phyloP scores from a whole-genome alignment of 2,797 vertebrate genomes.

The Lycodopsis pacificus region DNA sequence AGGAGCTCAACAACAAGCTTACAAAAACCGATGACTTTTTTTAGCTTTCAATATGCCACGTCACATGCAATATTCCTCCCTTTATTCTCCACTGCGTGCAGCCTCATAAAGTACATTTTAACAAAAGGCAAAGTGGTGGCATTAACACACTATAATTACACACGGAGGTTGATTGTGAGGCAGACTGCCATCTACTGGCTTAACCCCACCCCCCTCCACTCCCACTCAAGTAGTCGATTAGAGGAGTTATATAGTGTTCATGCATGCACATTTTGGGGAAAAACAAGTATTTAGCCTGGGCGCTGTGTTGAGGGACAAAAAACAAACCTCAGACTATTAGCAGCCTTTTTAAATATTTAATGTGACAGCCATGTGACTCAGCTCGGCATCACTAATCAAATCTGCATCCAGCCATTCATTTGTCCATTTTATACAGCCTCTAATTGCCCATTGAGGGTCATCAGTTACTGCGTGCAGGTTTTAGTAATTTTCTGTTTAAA shows the following conservation, averaged over 20 bases:
- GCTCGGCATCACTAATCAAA: not conserved
- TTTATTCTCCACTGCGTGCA: slow-evolving; percentile 19
- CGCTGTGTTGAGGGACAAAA: not conserved
- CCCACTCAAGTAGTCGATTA: slow-evolving; percentile 44
- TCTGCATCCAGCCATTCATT: not conserved
- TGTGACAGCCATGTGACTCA: not conserved
- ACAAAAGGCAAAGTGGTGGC: slow-evolving; percentile 41
- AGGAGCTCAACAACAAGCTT: slow-evolving; percentile 11
- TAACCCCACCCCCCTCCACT: slow-evolving; percentile 16
- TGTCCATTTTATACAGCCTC: not conserved
- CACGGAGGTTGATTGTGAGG: slow-evolving; percentile 58
- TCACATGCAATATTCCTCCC: slow-evolving; percentile 13
- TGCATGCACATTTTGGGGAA: slow-evolving; percentile 2
- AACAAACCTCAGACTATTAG: too few species aligned
- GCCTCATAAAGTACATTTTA: slow-evolving; percentile 28
- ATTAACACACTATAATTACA: slow-evolving; percentile 57
- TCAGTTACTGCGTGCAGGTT: not conserved
- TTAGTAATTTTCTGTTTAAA: not conserved
- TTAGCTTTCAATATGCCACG: slow-evolving; percentile 14
- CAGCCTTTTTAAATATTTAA: not conserved
- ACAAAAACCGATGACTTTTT: not conserved
- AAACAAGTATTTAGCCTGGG: not conserved
- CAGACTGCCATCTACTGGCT: slow-evolving; percentile 81
- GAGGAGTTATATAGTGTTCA: slow-evolving; percentile 11
- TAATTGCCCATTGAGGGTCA: not conserved